Conservation (phyloP, 2,797 vertebrate species). For the Petrocephalus schoutedeni region DNA sequence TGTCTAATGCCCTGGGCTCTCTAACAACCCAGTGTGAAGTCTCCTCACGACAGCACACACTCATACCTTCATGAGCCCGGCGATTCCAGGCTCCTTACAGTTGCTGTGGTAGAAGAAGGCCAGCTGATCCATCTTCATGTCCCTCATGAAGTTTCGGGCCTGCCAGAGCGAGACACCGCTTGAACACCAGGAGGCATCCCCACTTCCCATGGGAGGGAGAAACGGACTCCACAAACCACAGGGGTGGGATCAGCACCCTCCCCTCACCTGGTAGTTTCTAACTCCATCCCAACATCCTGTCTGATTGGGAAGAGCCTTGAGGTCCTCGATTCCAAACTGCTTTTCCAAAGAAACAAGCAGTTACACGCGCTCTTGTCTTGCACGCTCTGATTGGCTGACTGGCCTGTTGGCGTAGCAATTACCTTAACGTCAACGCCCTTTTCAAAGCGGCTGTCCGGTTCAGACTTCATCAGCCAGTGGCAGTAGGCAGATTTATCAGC, state of each 20-base stretch:
- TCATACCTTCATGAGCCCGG: constrained; percentile 77
- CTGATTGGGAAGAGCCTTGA: constrained; percentile 80
- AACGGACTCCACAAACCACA: not conserved
- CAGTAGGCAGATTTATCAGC: constrained; percentile 29
- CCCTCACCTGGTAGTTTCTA: constrained; percentile 86
- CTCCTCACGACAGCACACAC: not conserved
- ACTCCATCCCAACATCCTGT: constrained; percentile 92
- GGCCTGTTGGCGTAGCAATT: constrained; percentile 11
- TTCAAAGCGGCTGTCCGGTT: constrained; percentile 87
- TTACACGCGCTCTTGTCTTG: not conserved
- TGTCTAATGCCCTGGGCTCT: not conserved
- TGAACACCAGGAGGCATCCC: not conserved
- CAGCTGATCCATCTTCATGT: constrained; percentile 79
- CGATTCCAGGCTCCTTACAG: constrained; percentile 91
- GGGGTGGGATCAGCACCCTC: not conserved
- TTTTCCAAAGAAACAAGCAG: not conserved
- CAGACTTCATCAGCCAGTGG: constrained; percentile 94
- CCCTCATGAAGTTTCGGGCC: constrained; percentile 91
- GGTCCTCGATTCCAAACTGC: constrained; percentile 91
- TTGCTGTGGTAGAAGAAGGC: constrained; percentile 99
- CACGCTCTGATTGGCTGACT: not conserved
- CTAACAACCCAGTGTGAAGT: not conserved
- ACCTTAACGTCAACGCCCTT: constrained; percentile 90
- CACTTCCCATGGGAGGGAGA: not conserved
- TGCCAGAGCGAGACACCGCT: constrained; percentile 39